Percentiles rank a stretch among this genome's conserved stretches.
These are phyloP conservation scores for Leptoclinus maculatus DNA, from an alignment of 2,797 vertebrate genomes.

Conservation along the genomic window DNA sequence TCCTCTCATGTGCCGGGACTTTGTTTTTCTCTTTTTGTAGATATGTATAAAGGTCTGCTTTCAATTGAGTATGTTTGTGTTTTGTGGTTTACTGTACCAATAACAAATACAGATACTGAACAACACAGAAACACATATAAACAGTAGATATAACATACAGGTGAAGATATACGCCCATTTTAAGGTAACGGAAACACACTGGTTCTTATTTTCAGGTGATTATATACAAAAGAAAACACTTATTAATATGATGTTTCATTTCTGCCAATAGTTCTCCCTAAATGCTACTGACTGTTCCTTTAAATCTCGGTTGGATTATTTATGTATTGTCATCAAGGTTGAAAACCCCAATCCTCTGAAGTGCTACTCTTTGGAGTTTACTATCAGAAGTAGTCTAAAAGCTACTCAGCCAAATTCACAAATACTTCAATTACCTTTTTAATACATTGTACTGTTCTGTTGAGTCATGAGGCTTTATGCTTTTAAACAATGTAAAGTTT, in stretches of 20 bases:
- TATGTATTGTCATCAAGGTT: background rate
- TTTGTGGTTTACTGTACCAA: conserved; percentile 38
- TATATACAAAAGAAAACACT: background rate
- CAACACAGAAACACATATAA: background rate
- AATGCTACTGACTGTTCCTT: background rate
- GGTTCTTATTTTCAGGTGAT: background rate
- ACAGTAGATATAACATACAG: background rate
- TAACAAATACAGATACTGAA: conserved; percentile 14
- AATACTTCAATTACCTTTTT: background rate
- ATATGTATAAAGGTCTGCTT: conserved; percentile 71
- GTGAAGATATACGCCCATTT: background rate
- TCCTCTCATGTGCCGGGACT: conserved; percentile 36
- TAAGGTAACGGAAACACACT: background rate
- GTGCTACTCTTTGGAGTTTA: background rate
- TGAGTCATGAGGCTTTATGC: background rate
- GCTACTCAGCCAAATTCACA: background rate
- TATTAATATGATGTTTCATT: background rate
- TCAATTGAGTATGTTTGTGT: conserved; percentile 42
- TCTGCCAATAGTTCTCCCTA: background rate
- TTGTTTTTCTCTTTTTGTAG: conserved; percentile 57
- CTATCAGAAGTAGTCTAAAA: background rate
- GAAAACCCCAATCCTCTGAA: background rate
- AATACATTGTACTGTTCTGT: background rate
- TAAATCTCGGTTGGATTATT: background rate
- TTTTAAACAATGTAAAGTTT: background rate